Conservation (phyloP, 2,113 vertebrate species). For the Octodon degus region DNA sequence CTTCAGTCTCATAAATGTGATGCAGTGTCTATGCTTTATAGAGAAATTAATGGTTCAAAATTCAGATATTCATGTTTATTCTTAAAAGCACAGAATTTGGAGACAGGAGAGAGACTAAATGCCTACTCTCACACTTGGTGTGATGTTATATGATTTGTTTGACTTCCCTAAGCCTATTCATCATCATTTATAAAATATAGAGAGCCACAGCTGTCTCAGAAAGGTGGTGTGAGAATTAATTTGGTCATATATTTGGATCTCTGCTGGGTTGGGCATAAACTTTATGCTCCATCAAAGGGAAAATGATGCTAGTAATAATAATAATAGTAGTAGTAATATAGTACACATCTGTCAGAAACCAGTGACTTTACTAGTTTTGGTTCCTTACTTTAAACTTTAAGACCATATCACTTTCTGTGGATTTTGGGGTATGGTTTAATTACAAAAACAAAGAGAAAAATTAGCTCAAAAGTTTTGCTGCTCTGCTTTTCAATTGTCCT, state of each 20-base stretch:
- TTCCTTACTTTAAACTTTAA: constrained; percentile 44
- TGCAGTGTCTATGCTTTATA: neutral
- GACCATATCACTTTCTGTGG: neutral
- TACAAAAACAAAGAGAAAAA: constrained; percentile 10
- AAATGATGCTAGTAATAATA: neutral
- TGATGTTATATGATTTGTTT: neutral
- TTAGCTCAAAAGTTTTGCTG: neutral
- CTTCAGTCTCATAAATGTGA: neutral
- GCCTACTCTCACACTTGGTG: neutral
- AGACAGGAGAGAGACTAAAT: neutral
- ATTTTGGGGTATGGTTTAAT: constrained; percentile 1
- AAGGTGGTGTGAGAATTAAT: neutral
- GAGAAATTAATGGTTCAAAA: constrained; percentile 33
- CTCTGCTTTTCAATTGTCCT: neutral
- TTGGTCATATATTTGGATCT: neutral
- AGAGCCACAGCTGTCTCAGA: neutral
- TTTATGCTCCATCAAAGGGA: neutral
- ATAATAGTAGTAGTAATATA: neutral
- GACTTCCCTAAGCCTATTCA: neutral
- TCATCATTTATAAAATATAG: neutral
- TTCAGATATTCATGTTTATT: neutral
- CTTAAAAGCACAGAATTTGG: neutral
- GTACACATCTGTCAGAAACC: neutral
- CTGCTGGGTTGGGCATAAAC: neutral
- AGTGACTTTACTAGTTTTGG: constrained; percentile 38